Base-by-base conservation (phyloP, 2,113 vertebrate genomes). In the Bucco capensis region DNA sequence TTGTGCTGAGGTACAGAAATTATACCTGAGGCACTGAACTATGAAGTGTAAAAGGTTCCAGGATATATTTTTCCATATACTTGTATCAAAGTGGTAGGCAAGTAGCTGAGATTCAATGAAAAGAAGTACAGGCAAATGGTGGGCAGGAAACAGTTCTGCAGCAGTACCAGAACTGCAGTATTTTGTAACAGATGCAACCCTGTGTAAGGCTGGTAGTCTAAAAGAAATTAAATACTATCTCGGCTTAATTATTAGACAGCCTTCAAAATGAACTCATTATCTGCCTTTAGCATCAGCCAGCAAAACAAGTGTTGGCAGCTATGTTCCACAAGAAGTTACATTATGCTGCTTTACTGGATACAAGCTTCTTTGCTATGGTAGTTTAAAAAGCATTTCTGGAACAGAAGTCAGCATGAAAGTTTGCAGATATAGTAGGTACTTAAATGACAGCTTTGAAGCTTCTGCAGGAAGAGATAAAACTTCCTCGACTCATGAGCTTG, bases 381-480 rank as follows among this genome's bases (percentile, higher is more conserved):
- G 37, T 17, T 66, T 25, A 53, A 73, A 57, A 3, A 30, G 6
- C 35, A 30, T 22, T 66, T 37, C 51, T 60, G 23, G 30, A 24
- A 5, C 33, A 61, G 14, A 10, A 15, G 30, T 8, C 40, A 49
- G 64, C 46, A 23, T 24, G 2, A 5, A 33, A 31, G 40, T 12
- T 8, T 15, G 49, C 35, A 49, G 54, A 14, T 27, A 6, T 0
- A 5, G 54, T 0, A 56, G 7, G 15, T 11, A 25, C 33, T 31
- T 33, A 10, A 28, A 57, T 10, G 11, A 50, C 0, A 0, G 23
- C 46, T 27, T 30, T 25, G 6, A 11, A 23, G 30, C 49, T 50
- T 19, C 42, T 27, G 62, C 22, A 35, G n/a, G 69, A 33, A 22
- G 14, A 33, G 14, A 23, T 8, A 16, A 30, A 22, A 18, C 14